These are phyloP conservation scores for Onychostruthus taczanowskii DNA, from an alignment of 2,113 vertebrate species.

Conservation along the genomic window DNA sequence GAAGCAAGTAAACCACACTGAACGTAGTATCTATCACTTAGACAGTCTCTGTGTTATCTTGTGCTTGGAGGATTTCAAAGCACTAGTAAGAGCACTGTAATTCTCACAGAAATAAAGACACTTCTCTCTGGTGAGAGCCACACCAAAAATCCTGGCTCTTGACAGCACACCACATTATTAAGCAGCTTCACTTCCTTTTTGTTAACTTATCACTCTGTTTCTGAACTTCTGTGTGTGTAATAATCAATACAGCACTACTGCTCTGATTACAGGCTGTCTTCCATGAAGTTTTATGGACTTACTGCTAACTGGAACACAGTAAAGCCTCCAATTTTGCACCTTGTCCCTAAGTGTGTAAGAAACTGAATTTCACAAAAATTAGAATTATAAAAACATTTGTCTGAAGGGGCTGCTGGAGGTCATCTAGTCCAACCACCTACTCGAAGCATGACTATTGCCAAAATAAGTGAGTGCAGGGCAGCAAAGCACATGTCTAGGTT, in stretches of 20 bases:
- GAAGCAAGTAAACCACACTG: not conserved
- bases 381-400: not conserved
- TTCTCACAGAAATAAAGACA: not conserved
- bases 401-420: not conserved
- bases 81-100: not conserved
- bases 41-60: not conserved
- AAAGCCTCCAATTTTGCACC: not conserved
- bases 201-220: not conserved
- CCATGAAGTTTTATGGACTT: not conserved
- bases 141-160: not conserved
- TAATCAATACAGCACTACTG: not conserved
- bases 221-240: not conserved
- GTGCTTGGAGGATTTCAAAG: not conserved
- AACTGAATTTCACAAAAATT: not conserved
- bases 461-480: not conserved
- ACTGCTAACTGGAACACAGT: not conserved
- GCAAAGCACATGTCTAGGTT: not conserved
- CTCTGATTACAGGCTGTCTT: not conserved
- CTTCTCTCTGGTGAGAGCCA: not conserved
- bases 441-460: not conserved
- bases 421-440: not conserved
- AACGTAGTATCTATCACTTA: not conserved
- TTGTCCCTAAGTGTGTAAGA: not conserved
- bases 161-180: not conserved
- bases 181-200: not conserved